Base-by-base conservation (phyloP, 2,888 invertebrate species). In the Sarcophaga variegata region DNA sequence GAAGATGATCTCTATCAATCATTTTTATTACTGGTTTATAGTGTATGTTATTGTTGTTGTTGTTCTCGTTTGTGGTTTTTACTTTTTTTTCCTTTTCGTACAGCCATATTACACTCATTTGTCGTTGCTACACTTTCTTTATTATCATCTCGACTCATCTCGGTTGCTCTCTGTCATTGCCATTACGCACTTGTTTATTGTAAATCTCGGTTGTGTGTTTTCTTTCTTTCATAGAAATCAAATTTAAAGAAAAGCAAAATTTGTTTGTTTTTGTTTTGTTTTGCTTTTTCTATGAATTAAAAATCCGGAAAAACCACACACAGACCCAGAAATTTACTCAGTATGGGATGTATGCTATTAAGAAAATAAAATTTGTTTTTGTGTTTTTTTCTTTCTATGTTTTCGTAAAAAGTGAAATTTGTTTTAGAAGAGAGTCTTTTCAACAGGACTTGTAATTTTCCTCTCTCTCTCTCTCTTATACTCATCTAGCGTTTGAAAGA, bases 231-330 rank as follows among this genome's bases (percentile, higher is more conserved):
- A 37, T 37, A 37, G 37, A 37, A 37, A 37, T 6, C 37, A 37
- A 37, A 37, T 37, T 37, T 37, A 37, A 37, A 37, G 37, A 37
- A 54, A 45, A 63, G n/a, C 22, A 37, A 14, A 82, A 79, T 60
- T 54, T 20, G 66, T 54, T 70, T 47, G 11, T 12, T 6, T 37
- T 37, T 6, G 1, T 37, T 37, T 37, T 37, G 14, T 49, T 49
- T 14, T 49, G 20, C 60, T 71, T 70, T 27, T 72, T 37, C 49
- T 60, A 70, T 60, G 37, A 62, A 72, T 20, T 37, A 22, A n/a
- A 70, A 78, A 78, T 69, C 81, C 81, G 85, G 85, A 85, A 85
- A 85, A 81, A 69, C 77, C 78, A 77, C 69, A 81, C 72, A 75
- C 69, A 72, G 64, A 27, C 11, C 11, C 25, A 37, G 37, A 37